These are phyloP conservation scores for Mystacornis crossleyi DNA, from an alignment of 2,113 vertebrate genomes.

Conservation along the genomic window DNA sequence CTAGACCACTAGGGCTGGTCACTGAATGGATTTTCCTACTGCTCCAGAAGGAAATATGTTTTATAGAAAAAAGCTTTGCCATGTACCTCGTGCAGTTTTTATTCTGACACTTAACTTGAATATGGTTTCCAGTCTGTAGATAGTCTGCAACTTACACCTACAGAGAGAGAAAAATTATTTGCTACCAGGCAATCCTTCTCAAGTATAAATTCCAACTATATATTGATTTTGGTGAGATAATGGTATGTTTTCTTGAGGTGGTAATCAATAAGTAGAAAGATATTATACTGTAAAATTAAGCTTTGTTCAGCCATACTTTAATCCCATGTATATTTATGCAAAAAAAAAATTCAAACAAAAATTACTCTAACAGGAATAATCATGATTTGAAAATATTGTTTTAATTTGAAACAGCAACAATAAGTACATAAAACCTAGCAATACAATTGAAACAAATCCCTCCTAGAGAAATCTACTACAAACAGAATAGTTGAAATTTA, in stretches of 20 bases:
- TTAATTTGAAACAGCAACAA: background rate
- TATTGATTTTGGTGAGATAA: background rate
- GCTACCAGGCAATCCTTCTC: background rate
- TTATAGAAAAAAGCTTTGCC: background rate
- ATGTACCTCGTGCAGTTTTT: background rate
- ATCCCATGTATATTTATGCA: background rate
- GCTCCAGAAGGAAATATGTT: background rate
- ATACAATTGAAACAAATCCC: background rate
- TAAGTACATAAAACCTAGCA: background rate
- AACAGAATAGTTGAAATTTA: background rate
- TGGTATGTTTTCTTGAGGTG: background rate
- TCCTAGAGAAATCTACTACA: background rate
- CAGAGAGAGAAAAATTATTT: background rate
- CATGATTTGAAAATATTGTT: background rate
- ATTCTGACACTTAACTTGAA: background rate
- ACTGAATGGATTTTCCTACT: background rate
- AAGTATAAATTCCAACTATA: background rate
- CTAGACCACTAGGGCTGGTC: background rate
- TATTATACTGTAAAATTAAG: background rate
- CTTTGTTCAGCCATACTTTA: background rate
- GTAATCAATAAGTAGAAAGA: background rate
- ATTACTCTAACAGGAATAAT: background rate
- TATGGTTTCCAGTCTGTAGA: background rate
- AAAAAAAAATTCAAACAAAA: background rate
- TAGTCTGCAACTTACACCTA: background rate